Evolutionary conservation across 2,888 invertebrate genomes (phyloP), one percentile per base, ranked within the genome.

Genomic region (Cantharis nigra): DNA sequence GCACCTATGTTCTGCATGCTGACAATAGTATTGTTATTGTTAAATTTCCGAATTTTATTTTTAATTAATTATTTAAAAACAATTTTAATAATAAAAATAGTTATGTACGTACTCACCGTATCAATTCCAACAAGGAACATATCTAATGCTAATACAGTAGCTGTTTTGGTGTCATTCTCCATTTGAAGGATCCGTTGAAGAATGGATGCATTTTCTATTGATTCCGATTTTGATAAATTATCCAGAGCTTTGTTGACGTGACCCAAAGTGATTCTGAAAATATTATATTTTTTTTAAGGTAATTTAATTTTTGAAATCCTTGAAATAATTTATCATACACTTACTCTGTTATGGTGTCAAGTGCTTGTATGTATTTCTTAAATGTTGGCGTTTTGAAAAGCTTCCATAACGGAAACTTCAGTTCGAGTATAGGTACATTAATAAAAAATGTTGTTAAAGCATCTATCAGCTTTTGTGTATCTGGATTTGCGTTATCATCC

Each of bases 41-140:
- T 23, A 5, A 23, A 7, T 23, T 23, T 4, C 23, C 5, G 23
- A 23, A 23, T 5, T 23, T 23, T 23, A 5, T 23, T 23, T 23
- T 23, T 23, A 7, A 0, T 23, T 23, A 7, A 7, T 0, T 4
- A 5, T 23, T 23, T 23, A 16, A 20, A 20, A 20, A 20, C 3
- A 3, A 9, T 26, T 26, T 26, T 26, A 23, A 23, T 26, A 26
- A 26, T 26, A 26, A 26, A 26, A 26, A 26, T 26, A 26, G 26
- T 9, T 9, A 23, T 23, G 3, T 23, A 23, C 23, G 23, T 23
- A 65, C 89, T 85, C 85, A 93, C 95, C 83, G 95, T 95, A 82
- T 94, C 94, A 67, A 95, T 92, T n/a, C 95, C 95, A 33, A 95
- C 95, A 9, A 94, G 89, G 85, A 95, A 94, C 86, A 95, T 90